These are phyloP conservation scores for Spinus pinus DNA, from an alignment of 2,797 vertebrate genomes.

Conservation along the genomic window DNA sequence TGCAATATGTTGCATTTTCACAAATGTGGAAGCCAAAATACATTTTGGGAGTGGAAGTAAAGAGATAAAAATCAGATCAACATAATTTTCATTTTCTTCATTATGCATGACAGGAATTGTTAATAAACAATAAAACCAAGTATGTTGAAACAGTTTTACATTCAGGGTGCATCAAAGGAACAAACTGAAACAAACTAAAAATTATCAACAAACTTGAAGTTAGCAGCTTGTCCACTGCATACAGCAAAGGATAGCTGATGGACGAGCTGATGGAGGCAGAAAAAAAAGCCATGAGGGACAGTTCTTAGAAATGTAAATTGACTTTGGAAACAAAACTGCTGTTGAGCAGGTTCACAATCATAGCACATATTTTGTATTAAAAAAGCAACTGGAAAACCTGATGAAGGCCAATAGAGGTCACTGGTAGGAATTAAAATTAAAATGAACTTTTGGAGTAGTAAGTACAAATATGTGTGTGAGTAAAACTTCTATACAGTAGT, in stretches of 20 bases:
- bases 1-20: background rate
- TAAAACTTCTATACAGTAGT: background rate
- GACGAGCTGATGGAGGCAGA: background rate
- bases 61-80: background rate
- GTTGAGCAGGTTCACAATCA: background rate
- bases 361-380: background rate
- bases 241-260: background rate
- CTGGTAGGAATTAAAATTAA: background rate
- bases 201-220: background rate
- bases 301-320: background rate
- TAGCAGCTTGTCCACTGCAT: background rate
- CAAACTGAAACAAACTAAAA: background rate
- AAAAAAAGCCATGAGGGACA: background rate
- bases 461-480: background rate
- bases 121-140: background rate
- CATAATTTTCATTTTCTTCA: background rate
- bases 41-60: background rate
- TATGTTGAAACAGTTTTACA: background rate
- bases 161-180: background rate
- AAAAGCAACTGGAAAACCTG: background rate
- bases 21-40: background rate
- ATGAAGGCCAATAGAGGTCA: background rate
- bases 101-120: background rate
- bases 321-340: background rate
- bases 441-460: background rate